These are phyloP conservation scores for Eurystomus glaucurus DNA, from an alignment of 2,797 vertebrate genomes.

Conservation along the genomic window DNA sequence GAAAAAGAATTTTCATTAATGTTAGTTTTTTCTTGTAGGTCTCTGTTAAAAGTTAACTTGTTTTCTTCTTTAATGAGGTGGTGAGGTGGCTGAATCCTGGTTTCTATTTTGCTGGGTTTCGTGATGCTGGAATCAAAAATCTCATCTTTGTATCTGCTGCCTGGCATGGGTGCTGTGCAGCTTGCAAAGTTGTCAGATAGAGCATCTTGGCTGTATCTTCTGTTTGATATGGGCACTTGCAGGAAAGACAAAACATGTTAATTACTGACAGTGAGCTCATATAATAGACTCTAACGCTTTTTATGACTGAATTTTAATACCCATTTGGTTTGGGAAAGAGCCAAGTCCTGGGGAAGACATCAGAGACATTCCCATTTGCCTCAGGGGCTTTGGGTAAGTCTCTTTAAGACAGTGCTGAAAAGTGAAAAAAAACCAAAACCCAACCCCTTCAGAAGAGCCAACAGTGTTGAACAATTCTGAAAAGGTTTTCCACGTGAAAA, in stretches of 20 bases:
- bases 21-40: conserved; percentile 68
- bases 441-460: not conserved
- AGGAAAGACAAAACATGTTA: not conserved
- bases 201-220: conserved; percentile 78
- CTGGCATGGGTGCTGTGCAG: conserved; percentile 72
- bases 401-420: not conserved
- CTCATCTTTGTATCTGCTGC: conserved; percentile 85
- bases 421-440: not conserved
- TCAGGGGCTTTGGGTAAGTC: not conserved
- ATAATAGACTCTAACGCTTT: not conserved
- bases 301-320: not conserved
- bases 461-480: not conserved
- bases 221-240: conserved; percentile 76
- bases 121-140: conserved; percentile 72
- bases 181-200: conserved; percentile 76
- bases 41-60: conserved; percentile 78
- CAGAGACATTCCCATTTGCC: not conserved
- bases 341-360: not conserved
- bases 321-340: not conserved
- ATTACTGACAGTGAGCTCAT: not conserved
- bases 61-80: conserved; percentile 80
- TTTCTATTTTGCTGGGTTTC: conserved; percentile 74
- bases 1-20: conserved; percentile 62
- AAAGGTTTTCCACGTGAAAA: not conserved
- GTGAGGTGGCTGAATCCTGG: conserved; percentile 55